Base-by-base conservation (phyloP, 2,113 vertebrate genomes). In the Malaclemys terrapin region DNA sequence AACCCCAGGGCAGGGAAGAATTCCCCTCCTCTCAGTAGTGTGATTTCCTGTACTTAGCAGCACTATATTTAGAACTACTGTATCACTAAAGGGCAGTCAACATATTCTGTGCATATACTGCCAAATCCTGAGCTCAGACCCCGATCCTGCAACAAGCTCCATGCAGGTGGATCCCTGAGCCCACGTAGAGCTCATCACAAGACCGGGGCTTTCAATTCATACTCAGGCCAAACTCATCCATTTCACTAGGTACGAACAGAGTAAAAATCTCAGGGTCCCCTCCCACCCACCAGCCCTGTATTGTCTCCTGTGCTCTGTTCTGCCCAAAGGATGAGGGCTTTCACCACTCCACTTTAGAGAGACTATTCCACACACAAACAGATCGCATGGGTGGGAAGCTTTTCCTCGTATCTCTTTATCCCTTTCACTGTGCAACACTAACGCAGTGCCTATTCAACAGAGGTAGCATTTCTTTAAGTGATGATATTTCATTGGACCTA, bases 331-430 rank as follows among this genome's bases (percentile, higher is more conserved):
- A 24, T 25, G 31, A 42, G 1, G n/a, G 10, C 1, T 35, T 45
- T 12, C 72, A 29, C 27, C 45, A 5, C 42, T 42, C 31, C 69
- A 8, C 8, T 7, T 53, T 0, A 1, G 84, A 6, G 31, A 53
- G 53, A 5, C 1, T 47, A 5, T 0, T 12, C 22, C n/a, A 75
- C 11, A 22, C 16, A 20, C 0, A 16, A 2, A 7, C 0, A 3
- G 52, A 1, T 4, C 3, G 0, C 6, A 10, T 0, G 2, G 35
- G 0, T 5, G 22, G 31, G 25, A 8, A 1, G 31, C 5, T 5
- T 38, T 2, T 69, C 27, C 2, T 4, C 57, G 20, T 0, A 11
- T 62, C 3, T 24, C 56, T 3, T 11, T 42, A 29, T 38, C 80
- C 38, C 16, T 29, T 42, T 52, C 4, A 27, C 24, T 19, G 16